Base-by-base conservation (phyloP, 2,113 vertebrate species). In the Serilophus lunatus region DNA sequence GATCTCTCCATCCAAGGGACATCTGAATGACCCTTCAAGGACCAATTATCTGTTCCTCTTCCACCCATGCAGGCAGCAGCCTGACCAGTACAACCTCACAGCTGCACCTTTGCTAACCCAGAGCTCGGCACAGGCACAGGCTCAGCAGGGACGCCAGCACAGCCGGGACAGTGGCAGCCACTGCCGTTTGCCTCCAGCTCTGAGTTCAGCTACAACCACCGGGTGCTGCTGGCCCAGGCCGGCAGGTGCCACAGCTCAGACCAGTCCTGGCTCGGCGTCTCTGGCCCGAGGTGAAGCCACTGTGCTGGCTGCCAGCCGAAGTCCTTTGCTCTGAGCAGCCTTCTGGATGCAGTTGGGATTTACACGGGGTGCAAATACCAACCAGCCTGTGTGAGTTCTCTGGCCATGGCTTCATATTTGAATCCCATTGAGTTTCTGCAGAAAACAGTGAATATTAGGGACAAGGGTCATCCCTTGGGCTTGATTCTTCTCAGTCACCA, bases 301-400 rank as follows among this genome's bases (percentile, higher is more conserved):
- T 0, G 0, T 0, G 0, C 3, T 0, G 0, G 49, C 26, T 0
- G 0, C 12, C 51, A 42, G 68, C 17, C 0, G 68, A 36, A 95
- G 25, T 1, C 2, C 40, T 84, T 70, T 70, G 57, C 22, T 86
- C 38, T 1, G 0, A 3, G 42, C 28, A 1, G 6, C 56, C 35
- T 57, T 19, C n/a, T 20, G 40, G 24, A 8, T 4, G 18, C 18
- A 10, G 53, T 1, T 12, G 45, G 29, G 71, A 77, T 61, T 77
- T 50, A 47, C 31, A 8, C 0, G 0, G 28, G 26, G 16, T 45
- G 31, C 24, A 38, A 69, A 35, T n/a, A 69, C 24, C 7, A 2
- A 4, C 10, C 1, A 4, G 40, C 20, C 40, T 50, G 29, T 47
- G 35, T 20, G 63, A 31, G 26, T 64, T 31, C 60, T 78, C 44